Percentiles rank a stretch among this genome's conserved stretches.
Conservation (phyloP, 2,888 invertebrate genomes). For the Diaprepes abbreviatus region DNA sequence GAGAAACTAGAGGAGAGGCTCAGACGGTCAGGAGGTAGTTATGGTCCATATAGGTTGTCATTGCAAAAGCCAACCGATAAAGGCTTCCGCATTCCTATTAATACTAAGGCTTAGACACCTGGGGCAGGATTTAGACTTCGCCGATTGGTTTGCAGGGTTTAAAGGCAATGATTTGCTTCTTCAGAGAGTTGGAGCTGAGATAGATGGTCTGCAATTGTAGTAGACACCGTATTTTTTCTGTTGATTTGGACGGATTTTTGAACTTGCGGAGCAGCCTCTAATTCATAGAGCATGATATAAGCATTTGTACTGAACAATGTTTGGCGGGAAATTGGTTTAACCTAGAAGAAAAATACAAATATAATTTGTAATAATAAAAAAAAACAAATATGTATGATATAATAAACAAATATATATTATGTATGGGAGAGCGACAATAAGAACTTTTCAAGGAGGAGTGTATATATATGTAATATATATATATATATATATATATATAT, state of each 20-base stretch:
- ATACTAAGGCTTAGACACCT: not conserved
- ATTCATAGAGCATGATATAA: conserved; percentile 93
- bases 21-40: conserved; percentile 60
- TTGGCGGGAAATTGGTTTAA: conserved; percentile 79
- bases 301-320: conserved; percentile 89
- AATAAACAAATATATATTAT: too few species aligned
- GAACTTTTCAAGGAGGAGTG: too few species aligned
- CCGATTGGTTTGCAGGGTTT: conserved; percentile 12
- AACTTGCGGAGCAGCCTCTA: conserved; percentile 62
- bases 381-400: too few species aligned
- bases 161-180: conserved; percentile 7
- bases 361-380: too few species aligned
- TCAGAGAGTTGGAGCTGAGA: conserved; percentile 34
- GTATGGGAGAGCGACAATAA: too few species aligned
- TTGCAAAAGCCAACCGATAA: conserved; percentile 61
- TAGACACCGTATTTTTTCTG: conserved; percentile 44
- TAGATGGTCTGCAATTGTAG: conserved; percentile 43
- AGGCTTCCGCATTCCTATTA: conserved; percentile 30
- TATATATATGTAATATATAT: too few species aligned
- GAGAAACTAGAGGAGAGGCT: conserved; percentile 8
- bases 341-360: conserved; percentile 66
- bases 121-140: conserved; percentile 6
- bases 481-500: too few species aligned
- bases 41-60: conserved; percentile 63
- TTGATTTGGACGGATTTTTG: conserved; percentile 18